Evolutionary conservation across 2,113 vertebrate genomes (phyloP).

Genomic region (Parotia lawesii): DNA sequence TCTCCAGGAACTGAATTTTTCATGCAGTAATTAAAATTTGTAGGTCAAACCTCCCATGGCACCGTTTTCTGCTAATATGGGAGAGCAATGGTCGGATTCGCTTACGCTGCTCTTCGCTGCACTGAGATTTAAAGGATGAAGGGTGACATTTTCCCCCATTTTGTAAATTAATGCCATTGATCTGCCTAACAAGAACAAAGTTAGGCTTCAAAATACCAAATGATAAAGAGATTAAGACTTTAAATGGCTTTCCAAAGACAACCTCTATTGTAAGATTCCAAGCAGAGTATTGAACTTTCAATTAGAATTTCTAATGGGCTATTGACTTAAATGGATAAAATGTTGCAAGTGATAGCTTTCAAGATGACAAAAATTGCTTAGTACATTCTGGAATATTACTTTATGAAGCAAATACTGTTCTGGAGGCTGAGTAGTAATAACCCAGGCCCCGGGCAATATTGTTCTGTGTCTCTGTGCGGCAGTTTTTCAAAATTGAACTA

Average conservation of each 20-base stretch:
- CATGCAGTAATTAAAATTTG: slow-evolving; percentile 96
- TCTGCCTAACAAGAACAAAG: slow-evolving; percentile 96
- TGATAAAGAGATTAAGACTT: slow-evolving; percentile 96
- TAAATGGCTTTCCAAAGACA: slow-evolving; percentile 93
- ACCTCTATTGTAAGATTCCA: slow-evolving; percentile 85
- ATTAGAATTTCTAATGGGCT: slow-evolving; percentile 97
- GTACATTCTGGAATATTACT: slow-evolving; percentile 77
- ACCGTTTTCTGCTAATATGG: slow-evolving; percentile 84
- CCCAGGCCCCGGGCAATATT: slow-evolving; percentile 47
- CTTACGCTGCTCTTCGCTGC: slow-evolving; percentile 78
- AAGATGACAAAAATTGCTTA: slow-evolving; percentile 82
- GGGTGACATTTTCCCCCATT: slow-evolving; percentile 94
- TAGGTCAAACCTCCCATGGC: slow-evolving; percentile 93
- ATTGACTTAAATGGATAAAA: slow-evolving; percentile 96
- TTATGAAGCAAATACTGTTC: slow-evolving; percentile 59
- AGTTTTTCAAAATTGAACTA: slow-evolving; percentile 59
- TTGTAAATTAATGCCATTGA: slow-evolving; percentile 98
- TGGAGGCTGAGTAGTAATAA: slow-evolving; percentile 61
- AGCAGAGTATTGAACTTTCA: slow-evolving; percentile 91
- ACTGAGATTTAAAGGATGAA: slow-evolving; percentile 91
- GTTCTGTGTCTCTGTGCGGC: slow-evolving; percentile 25
- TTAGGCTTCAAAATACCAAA: slow-evolving; percentile 95
- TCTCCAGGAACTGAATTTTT: slow-evolving; percentile 88
- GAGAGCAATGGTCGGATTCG: slow-evolving; percentile 76
- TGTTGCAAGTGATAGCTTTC: slow-evolving; percentile 84